Evolutionary conservation across 2,888 invertebrate species (phyloP).

Genomic region (Portevinia maculata): DNA sequence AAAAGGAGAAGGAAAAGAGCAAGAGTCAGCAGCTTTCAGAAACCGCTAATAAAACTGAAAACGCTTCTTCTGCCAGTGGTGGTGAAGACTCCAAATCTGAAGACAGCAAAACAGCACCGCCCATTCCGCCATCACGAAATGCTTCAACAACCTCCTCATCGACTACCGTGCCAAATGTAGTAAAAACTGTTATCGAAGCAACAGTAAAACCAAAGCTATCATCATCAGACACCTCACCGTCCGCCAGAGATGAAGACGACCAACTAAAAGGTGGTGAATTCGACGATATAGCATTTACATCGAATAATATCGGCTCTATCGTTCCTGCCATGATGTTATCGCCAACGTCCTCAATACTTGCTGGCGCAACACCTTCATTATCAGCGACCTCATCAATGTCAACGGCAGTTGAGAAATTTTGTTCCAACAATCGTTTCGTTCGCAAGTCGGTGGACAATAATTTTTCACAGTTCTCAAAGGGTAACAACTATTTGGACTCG

Average conservation of each 20-base stretch:
- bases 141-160: slow-evolving; percentile 3
- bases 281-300: slow-evolving; percentile 71
- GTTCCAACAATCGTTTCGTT: slow-evolving; percentile 81
- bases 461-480: slow-evolving; percentile 76
- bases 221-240: background rate
- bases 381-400: slow-evolving; percentile 66
- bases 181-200: slow-evolving; percentile 2
- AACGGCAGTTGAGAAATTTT: slow-evolving; percentile 75
- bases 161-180: slow-evolving; percentile 51
- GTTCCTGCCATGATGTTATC: slow-evolving; percentile 44
- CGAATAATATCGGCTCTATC: slow-evolving; percentile 70
- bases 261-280: slow-evolving; percentile 36
- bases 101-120: background rate
- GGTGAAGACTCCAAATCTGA: slow-evolving; percentile 28
- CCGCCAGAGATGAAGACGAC: background rate
- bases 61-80: slow-evolving; percentile 28
- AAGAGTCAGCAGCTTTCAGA: slow-evolving; percentile 30
- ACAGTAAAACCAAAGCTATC: background rate
- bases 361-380: slow-evolving; percentile 41
- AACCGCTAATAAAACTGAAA: slow-evolving; percentile 19
- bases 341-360: slow-evolving; percentile 49
- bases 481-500: slow-evolving; percentile 79
- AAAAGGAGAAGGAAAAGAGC: slow-evolving; percentile 46
- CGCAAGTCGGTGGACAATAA: slow-evolving; percentile 82
- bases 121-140: background rate